A percentile compares a stretch with the other conserved stretches of the same genome.
These are phyloP conservation scores for Diaperis boleti DNA, from an alignment of 2,888 invertebrate species.

Conservation along the genomic window DNA sequence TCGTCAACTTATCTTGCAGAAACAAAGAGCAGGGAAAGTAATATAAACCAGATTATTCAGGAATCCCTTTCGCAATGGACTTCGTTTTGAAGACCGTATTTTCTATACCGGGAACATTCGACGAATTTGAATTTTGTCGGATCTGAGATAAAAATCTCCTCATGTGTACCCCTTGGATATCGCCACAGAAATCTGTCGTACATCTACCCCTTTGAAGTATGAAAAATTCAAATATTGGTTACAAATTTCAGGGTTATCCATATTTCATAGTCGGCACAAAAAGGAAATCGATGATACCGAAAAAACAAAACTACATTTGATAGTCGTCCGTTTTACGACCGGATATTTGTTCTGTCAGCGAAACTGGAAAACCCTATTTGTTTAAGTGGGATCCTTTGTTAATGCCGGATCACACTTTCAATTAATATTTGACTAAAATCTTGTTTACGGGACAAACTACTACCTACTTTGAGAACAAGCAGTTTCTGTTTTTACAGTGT, in stretches of 20 bases:
- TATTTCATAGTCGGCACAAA: constrained; percentile 18
- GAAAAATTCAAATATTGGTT: constrained; percentile 26
- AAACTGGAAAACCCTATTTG: not conserved
- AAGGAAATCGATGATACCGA: constrained; percentile 6
- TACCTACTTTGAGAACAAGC: constrained; percentile 18
- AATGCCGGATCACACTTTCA: constrained; percentile 10
- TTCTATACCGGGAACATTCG: constrained; percentile 21
- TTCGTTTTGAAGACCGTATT: constrained; percentile 22
- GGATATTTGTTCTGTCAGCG: not conserved
- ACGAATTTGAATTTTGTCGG: constrained; percentile 28
- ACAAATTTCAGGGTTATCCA: constrained; percentile 22
- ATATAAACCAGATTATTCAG: constrained; percentile 20
- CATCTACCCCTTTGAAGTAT: constrained; percentile 25
- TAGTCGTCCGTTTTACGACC: not conserved
- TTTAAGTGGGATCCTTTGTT: constrained; percentile 5
- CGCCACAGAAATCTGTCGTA: constrained; percentile 26
- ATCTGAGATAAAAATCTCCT: constrained; percentile 21
- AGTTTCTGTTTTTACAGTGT: constrained; percentile 26
- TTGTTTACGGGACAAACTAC: constrained; percentile 18
- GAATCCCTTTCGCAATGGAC: constrained; percentile 13
- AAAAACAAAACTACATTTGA: constrained; percentile 3
- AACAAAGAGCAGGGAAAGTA: constrained; percentile 18
- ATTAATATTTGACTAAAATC: constrained; percentile 31
- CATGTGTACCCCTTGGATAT: constrained; percentile 14
- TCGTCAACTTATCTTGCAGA: constrained; percentile 13